Base-by-base conservation (phyloP, 2,888 invertebrate genomes). In the Mystacides longicornis region DNA sequence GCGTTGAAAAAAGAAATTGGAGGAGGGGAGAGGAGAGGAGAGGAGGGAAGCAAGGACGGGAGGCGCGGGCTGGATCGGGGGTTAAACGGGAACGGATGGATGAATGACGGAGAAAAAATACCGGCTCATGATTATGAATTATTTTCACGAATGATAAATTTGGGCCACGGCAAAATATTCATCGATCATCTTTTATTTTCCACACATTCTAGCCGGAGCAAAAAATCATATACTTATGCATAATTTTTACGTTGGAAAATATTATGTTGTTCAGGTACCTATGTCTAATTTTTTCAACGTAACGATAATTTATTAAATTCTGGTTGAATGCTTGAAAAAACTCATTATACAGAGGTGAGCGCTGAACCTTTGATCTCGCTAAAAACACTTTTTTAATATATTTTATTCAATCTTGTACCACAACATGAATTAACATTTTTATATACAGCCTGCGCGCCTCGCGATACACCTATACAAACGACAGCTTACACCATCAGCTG, bases 131-230 rank as follows among this genome's bases (percentile, higher is more conserved):
- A 37, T 37, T 37, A 37, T 37, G 16, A 37, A 37, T 37, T 37
- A 37, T 37, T 37, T 37, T 37, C 37, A 37, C 37, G 37, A 37
- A 14, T 37, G 37, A 37, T 37, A 37, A 37, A 37, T 37, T 37
- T 37, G 37, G 37, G 14, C 37, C 37, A 7, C 14, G 37, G 16
- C 16, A 37, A 37, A 37, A 37, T 37, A 37, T 37, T 37, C 37
- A 37, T 37, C 37, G 37, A 37, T 37, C 37, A 37, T 37, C 37
- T 14, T 3, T 37, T 37, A 37, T 14, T 37, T 16, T 3, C 37
- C 37, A 14, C 14, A 37, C 37, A 37, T 37, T 37, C 16, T 37
- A 3, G 16, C 16, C 37, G 16, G 16, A 37, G 37, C 37, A 14
- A 14, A 37, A 37, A 37, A 37, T n/a, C 37, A 37, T 37, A 14